Evolutionary conservation across 2,888 invertebrate genomes (phyloP), one percentile per base, ranked within the genome.

Genomic region (Scaptomyza polygonia): DNA sequence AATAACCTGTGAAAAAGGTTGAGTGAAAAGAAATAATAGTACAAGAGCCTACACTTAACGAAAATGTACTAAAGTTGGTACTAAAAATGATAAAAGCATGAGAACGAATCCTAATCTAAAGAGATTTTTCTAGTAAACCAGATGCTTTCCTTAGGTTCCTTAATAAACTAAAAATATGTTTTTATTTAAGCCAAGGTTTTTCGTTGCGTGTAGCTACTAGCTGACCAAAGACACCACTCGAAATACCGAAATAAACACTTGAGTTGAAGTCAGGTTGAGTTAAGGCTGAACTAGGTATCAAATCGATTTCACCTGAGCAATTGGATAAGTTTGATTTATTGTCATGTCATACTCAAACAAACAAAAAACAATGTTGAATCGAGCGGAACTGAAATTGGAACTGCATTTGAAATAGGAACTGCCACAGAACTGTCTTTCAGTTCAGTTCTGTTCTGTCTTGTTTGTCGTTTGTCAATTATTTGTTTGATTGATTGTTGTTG

Each of bases 1-100:
- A 82, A 84, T 84, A 76, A 81, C 82, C 81, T 86, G 82, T 78
- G 82, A 86, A 82, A 78, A 78, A 63, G 66, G 48, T 43, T 58
- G 45, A 67, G n/a, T 44, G 29, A 16, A 40, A 8, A 27, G 32
- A 6, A 45, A 32, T 27, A 61, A 49, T 39, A 44, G 57, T 43
- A 47, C n/a, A 51, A 51, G 39, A 45, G 12, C 18, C 18, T 32
- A 48, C 48, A 48, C 48, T 48, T n/a, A 21, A 39, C 16, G 2
- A 18, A 48, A 32, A 32, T n/a, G 9, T 32, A n/a, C 1, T 14
- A 1, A 3, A 8, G 36, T 25, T 42, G 11, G 3, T 12, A 12
- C 2, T 12, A 3, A 11, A 43, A 25, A 5, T 5, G 25, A 25
- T 1, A 25, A 25, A 25, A 5, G 1, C 5, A 25, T n/a, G n/a